Base-by-base conservation (phyloP, 2,113 vertebrate species). In the Acinonyx jubatus region DNA sequence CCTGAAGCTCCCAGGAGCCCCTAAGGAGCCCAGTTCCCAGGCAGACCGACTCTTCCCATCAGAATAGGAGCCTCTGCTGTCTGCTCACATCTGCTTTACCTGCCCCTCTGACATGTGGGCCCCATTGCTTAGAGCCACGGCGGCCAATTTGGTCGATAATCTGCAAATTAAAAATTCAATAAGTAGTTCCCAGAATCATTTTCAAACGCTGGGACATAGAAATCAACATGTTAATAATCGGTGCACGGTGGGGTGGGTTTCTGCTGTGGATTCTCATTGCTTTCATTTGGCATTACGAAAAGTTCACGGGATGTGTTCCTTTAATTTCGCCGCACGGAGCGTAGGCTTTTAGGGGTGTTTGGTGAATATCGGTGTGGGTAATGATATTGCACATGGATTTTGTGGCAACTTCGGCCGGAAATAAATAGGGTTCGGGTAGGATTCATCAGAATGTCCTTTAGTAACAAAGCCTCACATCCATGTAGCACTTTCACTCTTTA, bases 121-220 rank as follows among this genome's bases (percentile, higher is more conserved):
- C 98, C 95, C 98, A 96, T 98, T 98, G 98, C 98, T 98, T 98
- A 98, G 98, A 98, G 98, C 98, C 97, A 98, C 97, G 98, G 98
- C 94, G 98, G 96, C 97, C 98, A 97, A 98, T 98, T 97, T 97
- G 98, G 98, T 99, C 96, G 95, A 98, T 99, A 98, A 98, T 99
- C 98, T 98, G 97, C 97, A 98, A 98, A 99, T 99, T 98, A 99
- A 99, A 99, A 99, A 99, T 98, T 98, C 98, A 99, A 98, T 99
- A 99, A 98, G 97, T 97, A 97, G 98, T 98, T 87, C 31, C 91
- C 73, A 96, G 94, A 95, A 96, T 97, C 97, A 97, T 98, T 97
- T 97, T 97, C 94, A 91, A 97, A 98, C 94, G 94, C 94, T 25
- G 78, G 88, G 68, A 95, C 36, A 5, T n/a, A 95, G 96, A 98